These are phyloP conservation scores for Eilema caniola DNA, from an alignment of 2,888 invertebrate genomes.

Conservation along the genomic window DNA sequence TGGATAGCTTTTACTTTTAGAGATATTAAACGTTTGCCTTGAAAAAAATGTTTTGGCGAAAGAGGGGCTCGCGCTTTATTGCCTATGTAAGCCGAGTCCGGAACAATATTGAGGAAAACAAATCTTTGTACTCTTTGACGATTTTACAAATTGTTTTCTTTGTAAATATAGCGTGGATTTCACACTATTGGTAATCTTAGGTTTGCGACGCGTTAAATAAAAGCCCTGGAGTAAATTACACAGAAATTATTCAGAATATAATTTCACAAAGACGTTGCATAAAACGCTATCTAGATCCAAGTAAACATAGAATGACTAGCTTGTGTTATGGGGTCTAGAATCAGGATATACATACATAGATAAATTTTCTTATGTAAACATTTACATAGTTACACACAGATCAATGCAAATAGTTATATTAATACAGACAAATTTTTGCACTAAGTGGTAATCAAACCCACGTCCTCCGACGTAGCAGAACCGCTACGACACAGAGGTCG, in stretches of 20 bases:
- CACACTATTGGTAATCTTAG: conserved; percentile 24
- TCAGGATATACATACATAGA: too few species aligned
- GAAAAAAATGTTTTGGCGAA: conserved; percentile 66
- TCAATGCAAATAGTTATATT: too few species aligned
- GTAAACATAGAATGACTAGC: too few species aligned
- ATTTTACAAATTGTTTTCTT: conserved; percentile 51
- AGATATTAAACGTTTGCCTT: conserved; percentile 69
- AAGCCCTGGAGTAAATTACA: conserved; percentile 9
- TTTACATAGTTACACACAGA: too few species aligned
- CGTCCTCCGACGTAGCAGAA: too few species aligned
- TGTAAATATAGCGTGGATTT: conserved; percentile 13
- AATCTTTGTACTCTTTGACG: conserved; percentile 56
- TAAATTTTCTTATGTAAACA: too few species aligned
- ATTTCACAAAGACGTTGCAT: not conserved
- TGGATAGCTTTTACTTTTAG: conserved; percentile 57
- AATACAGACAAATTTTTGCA: too few species aligned
- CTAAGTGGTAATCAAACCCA: too few species aligned
- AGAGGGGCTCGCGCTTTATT: conserved; percentile 66
- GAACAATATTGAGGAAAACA: conserved; percentile 65
- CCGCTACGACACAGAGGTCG: too few species aligned
- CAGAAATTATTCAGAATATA: not conserved
- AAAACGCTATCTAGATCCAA: too few species aligned
- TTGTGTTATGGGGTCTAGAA: too few species aligned
- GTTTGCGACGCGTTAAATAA: not conserved
- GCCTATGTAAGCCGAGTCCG: conserved; percentile 62